Evolutionary conservation across 2,797 vertebrate species (phyloP), one percentile per base, ranked within the genome.

Genomic region (Tangara arthus): DNA sequence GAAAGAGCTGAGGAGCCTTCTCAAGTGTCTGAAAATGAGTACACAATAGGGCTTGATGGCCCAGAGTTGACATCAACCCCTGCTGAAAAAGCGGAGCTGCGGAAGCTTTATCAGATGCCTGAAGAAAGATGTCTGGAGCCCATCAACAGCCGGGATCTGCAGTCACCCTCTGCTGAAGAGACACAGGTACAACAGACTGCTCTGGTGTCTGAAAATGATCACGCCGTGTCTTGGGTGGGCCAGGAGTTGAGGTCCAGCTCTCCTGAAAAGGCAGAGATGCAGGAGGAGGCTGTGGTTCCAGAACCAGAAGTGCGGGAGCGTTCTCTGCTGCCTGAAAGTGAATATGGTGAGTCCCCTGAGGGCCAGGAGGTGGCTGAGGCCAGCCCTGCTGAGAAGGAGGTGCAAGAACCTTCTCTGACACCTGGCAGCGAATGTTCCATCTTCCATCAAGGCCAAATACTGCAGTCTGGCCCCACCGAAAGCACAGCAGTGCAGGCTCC

Each of bases 391-490:
- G 90, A 80, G 57, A 37, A 70, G 34, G 85, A 81, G 26, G 21
- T 46, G 18, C 87, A 57, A 39, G 91, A 87, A 24, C 28, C 37
- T 78, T 52, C 79, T 86, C 12, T 75, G 55, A 41, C 19, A 30
- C 32, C 65, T 71, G 53, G 59, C 14, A 50, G 37, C 30, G 76
- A 81, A 20, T 97, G 98, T 47, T 97, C 98, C 15, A 96, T 98
- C 49, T 83, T 90, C n/a, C 53, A 1, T 66, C 94, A 88, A 75
- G 61, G 35, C 21, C 91, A 79, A 11, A 21, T 41, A 11, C 41
- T 88, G 19, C 79, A 93, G 94, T 96, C 96, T 56, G 89, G 77
- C 28, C 96, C 97, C 35, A 46, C 37, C 55, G 86, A 72, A 46
- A 47, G 66, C 39, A 3, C 32, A 19, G 37, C 34, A 18, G 30